Conservation (phyloP, 2,888 invertebrate genomes). For the Augiades crinisus region DNA sequence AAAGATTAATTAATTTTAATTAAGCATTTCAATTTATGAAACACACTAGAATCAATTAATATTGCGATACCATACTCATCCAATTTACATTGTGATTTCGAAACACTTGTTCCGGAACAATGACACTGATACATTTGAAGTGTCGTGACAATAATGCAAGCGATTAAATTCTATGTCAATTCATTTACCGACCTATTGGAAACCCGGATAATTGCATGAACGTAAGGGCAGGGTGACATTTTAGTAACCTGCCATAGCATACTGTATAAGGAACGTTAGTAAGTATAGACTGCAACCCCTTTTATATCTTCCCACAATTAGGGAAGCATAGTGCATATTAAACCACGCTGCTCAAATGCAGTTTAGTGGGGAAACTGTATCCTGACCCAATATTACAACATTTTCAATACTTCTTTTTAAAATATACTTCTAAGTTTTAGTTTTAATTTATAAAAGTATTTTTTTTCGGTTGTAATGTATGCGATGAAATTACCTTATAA, state of each 20-base stretch:
- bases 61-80: neutral
- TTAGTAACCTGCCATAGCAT: neutral
- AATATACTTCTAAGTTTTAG: too few relatives aligned
- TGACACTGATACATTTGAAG: conserved; percentile 12
- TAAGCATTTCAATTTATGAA: conserved; percentile 5
- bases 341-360: too few relatives aligned
- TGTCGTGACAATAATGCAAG: conserved; percentile 20
- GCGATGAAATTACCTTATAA: too few relatives aligned
- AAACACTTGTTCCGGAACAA: conserved; percentile 10
- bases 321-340: too few relatives aligned
- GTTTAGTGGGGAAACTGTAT: too few relatives aligned
- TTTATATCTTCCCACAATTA: too few relatives aligned
- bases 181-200: conserved; percentile 19
- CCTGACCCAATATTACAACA: too few relatives aligned
- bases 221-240: conserved; percentile 10
- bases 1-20: conserved; percentile 19
- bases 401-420: too few relatives aligned
- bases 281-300: too few relatives aligned
- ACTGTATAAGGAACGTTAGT: too few relatives aligned
- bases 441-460: too few relatives aligned
- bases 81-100: conserved; percentile 10
- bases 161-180: conserved; percentile 25
- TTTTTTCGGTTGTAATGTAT: too few relatives aligned
- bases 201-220: conserved; percentile 10
- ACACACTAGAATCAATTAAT: conserved; percentile 5